A percentile compares a stretch with the other conserved stretches of the same genome.
Conservation (phyloP, 2,797 vertebrate genomes). For the Amniataba percoides region DNA sequence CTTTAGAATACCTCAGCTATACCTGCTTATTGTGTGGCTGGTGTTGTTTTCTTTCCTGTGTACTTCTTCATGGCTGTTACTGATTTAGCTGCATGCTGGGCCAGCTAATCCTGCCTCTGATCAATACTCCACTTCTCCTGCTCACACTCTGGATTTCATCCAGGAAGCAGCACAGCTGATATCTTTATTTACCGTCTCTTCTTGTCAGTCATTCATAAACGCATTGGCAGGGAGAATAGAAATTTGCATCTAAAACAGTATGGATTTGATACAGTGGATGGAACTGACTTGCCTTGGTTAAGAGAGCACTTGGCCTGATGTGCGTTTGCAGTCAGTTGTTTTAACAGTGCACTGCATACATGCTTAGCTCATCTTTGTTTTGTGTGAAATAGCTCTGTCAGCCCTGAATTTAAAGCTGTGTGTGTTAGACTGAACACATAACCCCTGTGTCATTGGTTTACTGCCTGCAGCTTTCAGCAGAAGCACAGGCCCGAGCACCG, state of each 20-base stretch:
- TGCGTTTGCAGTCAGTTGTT: constrained; percentile 16
- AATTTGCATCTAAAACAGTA: constrained; percentile 27
- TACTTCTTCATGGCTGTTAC: constrained; percentile 49
- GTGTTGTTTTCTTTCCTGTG: constrained; percentile 44
- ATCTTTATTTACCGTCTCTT: constrained; percentile 57
- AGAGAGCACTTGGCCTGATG: constrained; percentile 2
- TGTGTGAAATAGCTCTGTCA: constrained; percentile 51
- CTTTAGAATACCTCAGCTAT: constrained; percentile 17
- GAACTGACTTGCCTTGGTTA: not conserved
- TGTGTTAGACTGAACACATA: constrained; percentile 27
- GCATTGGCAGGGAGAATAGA: constrained; percentile 11
- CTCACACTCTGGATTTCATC: constrained; percentile 61
- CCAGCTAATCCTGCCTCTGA: constrained; percentile 69
- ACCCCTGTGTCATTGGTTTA: constrained; percentile 48
- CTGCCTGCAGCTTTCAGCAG: constrained; percentile 35
- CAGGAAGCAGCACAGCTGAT: constrained; percentile 41
- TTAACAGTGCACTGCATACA: constrained; percentile 2
- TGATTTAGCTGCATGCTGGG: constrained; percentile 68
- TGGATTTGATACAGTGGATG: constrained; percentile 23
- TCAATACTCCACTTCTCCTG: constrained; percentile 70
- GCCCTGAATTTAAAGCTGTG: constrained; percentile 45
- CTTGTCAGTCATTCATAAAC: constrained; percentile 55
- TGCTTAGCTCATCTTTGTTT: constrained; percentile 57
- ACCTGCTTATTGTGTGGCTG: constrained; percentile 13
- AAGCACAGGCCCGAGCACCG: constrained; percentile 36